Evolutionary conservation across 2,888 invertebrate genomes (phyloP), one percentile per base, ranked within the genome.

Genomic region (Auanema freiburgensis): DNA sequence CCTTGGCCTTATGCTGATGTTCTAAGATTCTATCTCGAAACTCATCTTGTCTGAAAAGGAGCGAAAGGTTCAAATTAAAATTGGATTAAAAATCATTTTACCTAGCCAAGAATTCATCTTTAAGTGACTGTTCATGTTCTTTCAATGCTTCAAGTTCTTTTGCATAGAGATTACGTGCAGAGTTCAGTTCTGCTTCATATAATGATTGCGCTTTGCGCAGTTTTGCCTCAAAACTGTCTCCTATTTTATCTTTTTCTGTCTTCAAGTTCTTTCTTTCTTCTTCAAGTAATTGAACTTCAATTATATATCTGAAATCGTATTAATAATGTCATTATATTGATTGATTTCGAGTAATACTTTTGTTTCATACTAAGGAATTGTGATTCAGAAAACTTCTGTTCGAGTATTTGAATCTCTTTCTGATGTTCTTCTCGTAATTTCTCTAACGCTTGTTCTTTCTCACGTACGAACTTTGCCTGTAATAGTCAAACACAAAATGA

Each of bases 351-450:
- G 33, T 14, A 46, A 24, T 56, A 83, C 83, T 84, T 83, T 57
- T 83, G 83, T 54, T 84, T 83, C n/a, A 83, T 65, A 63, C 83
- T 80, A n/a, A 83, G 67, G 49, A 83, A 60, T 54, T 83, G 82
- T 14, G 81, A 76, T 51, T 81, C 80, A 1, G 81, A 77, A 49
- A 82, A 80, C 16, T 81, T 63, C 56, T 79, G 78, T 59, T 84
- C 83, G 24, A 83, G 56, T 8, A 79, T 58, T 61, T 81, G 78
- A 54, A 83, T 84, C 53, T 83, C 84, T 51, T 83, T 83, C 66
- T 83, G 83, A 63, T 83, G 83, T 44, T 83, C 84, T 58, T 83
- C 74, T 1, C 80, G 63, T 57, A 83, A 59, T 57, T 81, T 83
- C 59, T 83, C 83, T 51, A 84, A 59, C 0, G 83, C 79, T 56